Base-by-base conservation (phyloP, 2,888 invertebrate species). In the Auanema freiburgensis region DNA sequence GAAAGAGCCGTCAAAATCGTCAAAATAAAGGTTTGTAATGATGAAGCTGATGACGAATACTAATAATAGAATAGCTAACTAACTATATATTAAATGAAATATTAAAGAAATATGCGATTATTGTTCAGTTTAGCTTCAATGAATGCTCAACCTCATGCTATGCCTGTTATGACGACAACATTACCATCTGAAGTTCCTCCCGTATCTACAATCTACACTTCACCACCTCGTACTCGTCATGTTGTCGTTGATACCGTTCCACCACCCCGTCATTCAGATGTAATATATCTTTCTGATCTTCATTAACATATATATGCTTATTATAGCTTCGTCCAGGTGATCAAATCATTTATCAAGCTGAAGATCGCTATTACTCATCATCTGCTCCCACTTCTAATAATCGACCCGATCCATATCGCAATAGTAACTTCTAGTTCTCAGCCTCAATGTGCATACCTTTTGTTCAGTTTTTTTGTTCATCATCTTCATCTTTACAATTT, bases 351-450 rank as follows among this genome's bases (percentile, higher is more conserved):
- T 76, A 62, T 65, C 59, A 68, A 21, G 74, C 72, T 21, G 76
- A 76, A 57, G 76, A 76, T 57, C 74, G 70, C 8, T 76, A 71
- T 60, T 76, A 76, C 59, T 67, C 74, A 16, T 75, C 75, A n/a
- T 70, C 74, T n/a, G 72, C 76, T n/a, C 69, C 62, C 12, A 42
- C 49, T 2, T 33, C 62, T 25, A 43, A 62, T 23, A 40, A 24
- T 62, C 57, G 57, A 41, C 59, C 51, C 5, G 18, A 52, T n/a
- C 18, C 21, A 33, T 62, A 62, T 18, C 33, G 62, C n/a, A 25
- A 49, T 33, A 49, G 56, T 11, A 62, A 62, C 57, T 62, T 62
- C 51, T 62, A 61, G 61, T 33, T 33, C n/a, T n/a, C n/a, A 33
- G 33, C 3, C 33, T 33, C 4, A 33, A 33, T 33, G 33, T 33